Conservation (phyloP, 2,797 vertebrate species). For the Mormyrus hasselquistii region DNA sequence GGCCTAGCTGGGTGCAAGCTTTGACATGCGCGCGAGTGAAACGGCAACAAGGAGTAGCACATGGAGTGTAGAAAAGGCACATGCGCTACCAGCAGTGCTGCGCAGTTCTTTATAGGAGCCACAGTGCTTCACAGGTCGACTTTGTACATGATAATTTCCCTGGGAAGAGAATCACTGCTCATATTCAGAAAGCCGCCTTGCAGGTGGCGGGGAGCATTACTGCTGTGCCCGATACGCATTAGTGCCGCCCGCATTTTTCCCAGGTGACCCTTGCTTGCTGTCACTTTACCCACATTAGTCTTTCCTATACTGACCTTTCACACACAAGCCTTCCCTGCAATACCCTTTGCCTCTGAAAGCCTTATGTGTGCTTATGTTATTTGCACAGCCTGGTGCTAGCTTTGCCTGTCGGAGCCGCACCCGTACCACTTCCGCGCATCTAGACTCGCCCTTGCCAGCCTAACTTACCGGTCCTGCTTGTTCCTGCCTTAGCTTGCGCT, state of each 20-base stretch:
- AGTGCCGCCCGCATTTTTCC: neutral
- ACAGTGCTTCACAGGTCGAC: neutral
- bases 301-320: neutral
- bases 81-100: neutral
- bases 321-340: neutral
- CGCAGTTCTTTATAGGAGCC: neutral
- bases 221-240: neutral
- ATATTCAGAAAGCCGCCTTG: neutral
- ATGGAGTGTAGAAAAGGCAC: neutral
- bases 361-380: neutral
- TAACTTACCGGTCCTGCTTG: neutral
- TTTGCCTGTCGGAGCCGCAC: neutral
- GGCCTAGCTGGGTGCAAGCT: conserved; percentile 1
- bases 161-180: neutral
- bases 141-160: neutral
- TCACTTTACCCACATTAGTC: neutral
- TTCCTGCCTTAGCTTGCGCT: neutral
- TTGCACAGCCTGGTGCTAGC: neutral
- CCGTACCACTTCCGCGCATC: too few species aligned
- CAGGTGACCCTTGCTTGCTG: neutral
- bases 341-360: neutral
- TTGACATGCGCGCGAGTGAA: neutral
- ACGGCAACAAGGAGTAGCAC: neutral
- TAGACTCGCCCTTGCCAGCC: neutral
- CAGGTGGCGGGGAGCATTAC: neutral